Base-by-base conservation (phyloP, 2,888 invertebrate genomes). In the Trachelus troglodyta region DNA sequence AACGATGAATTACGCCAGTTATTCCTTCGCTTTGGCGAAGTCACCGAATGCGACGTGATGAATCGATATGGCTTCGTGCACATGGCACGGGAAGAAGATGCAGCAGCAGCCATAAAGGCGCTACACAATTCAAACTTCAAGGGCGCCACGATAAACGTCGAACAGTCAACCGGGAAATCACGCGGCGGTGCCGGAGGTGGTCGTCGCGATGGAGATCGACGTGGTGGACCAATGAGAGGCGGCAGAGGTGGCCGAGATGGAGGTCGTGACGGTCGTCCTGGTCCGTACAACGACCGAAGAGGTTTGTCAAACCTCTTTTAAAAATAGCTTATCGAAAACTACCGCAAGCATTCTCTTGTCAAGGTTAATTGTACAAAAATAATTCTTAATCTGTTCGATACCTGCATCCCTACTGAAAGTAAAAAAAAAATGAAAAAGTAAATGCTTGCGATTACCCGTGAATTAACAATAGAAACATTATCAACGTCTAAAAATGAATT, bases 41-140 rank as follows among this genome's bases (percentile, higher is more conserved):
- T 98, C 11, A 96, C 96, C 31, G 98, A 98, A 92, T 98, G 98
- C 92, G 98, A 98, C 90, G 97, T 98, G 79, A 96, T 98, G 93
- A 98, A 98, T 91, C 95, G 97, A 81, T 98, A 97, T 92, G 98
- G 98, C 12, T 98, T 98, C 92, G 96, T 98, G 75, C 98, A 98
- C 92, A 95, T 97, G 95, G 95, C 96, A 89, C 95, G 95, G 33
- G 94, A 95, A 87, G 96, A 96, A 76, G 95, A 97, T 91, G 98
- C 98, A 4, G 93, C 95, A 74, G 94, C 95, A 78, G 97, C 98
- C 0, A 97, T 97, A 85, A 94, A 95, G 82, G 96, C 95, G 40
- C 92, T 98, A 40, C 96, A 98, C 91, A 96, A 96, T 86, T 93
- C 95, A 1, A 94, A 95, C 75, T 97, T 98, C 91, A 97, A 97